Conservation (phyloP, 2,113 vertebrate species). For the Nothocercus nigrocapillus region DNA sequence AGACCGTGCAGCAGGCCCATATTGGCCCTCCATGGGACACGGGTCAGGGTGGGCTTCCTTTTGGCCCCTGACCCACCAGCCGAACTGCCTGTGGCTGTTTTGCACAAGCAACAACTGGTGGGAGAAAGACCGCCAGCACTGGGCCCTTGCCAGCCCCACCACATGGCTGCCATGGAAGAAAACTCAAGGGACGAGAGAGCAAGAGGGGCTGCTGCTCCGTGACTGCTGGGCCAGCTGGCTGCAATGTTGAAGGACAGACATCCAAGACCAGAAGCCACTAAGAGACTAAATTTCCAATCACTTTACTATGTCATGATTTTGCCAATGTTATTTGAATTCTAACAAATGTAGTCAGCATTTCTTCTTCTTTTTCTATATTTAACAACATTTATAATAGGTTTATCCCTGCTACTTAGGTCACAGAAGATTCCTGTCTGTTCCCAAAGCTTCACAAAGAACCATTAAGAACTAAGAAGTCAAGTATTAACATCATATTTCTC, state of each 20-base stretch:
- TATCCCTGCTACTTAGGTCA: not conserved
- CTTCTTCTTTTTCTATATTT: not conserved
- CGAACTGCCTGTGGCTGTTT: not conserved
- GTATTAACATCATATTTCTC: constrained; percentile 5
- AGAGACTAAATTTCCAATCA: not conserved
- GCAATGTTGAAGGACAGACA: not conserved
- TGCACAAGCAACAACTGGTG: accelerated
- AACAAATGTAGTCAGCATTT: not conserved
- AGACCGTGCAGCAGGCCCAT: not conserved
- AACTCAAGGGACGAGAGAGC: not conserved
- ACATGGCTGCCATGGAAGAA: not conserved
- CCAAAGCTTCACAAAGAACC: not conserved
- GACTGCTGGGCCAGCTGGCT: not conserved
- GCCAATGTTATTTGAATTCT: not conserved
- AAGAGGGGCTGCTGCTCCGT: not conserved
- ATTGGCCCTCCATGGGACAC: not conserved
- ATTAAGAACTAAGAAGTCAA: not conserved
- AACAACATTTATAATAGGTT: not conserved
- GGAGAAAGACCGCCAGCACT: accelerated
- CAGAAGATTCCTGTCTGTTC: not conserved
- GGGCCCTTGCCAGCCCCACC: accelerated
- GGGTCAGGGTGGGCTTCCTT: not conserved
- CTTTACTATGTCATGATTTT: not conserved
- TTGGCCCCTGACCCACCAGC: accelerated
- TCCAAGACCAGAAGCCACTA: not conserved